These are phyloP conservation scores for Clarias batrachus DNA, from an alignment of 2,113 vertebrate genomes.

Conservation along the genomic window DNA sequence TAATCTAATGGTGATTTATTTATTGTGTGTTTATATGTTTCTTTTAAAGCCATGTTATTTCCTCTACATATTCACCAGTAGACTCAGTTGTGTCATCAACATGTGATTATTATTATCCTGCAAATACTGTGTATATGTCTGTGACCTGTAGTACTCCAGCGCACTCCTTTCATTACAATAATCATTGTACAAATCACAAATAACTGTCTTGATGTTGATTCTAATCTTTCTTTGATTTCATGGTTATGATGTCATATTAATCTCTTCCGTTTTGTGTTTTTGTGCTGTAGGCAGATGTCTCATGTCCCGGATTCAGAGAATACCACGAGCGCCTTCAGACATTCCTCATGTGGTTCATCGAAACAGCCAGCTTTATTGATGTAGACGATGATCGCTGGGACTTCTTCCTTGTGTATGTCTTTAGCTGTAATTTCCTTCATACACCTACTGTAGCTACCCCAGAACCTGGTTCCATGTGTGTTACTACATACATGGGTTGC, in stretches of 20 bases:
- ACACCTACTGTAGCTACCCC: neutral
- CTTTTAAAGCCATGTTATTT: neutral
- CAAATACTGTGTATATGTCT: neutral
- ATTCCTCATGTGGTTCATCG: slow-evolving; percentile 99
- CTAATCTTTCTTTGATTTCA: neutral
- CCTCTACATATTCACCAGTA: neutral
- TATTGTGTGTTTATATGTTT: no score
- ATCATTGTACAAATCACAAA: neutral
- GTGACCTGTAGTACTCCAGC: neutral
- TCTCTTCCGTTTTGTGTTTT: neutral
- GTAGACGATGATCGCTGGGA: slow-evolving; percentile 98
- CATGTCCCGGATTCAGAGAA: slow-evolving; percentile 91
- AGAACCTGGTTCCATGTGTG: neutral
- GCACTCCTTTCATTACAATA: neutral
- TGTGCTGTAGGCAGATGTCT: slow-evolving; percentile 83
- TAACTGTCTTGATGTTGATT: neutral
- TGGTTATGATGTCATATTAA: neutral
- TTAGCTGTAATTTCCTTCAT: slow-evolving; percentile 71
- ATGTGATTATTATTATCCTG: neutral
- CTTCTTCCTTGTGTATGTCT: slow-evolving; percentile 99
- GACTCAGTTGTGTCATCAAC: neutral
- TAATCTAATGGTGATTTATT: neutral
- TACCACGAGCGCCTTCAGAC: slow-evolving; percentile 97
- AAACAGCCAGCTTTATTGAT: slow-evolving; percentile 98
- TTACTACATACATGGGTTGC: neutral